A percentile compares a stretch with the other conserved stretches of the same genome.
These are phyloP conservation scores for Drosophila mayaguana DNA, from an alignment of 2,888 invertebrate genomes.

Conservation along the genomic window DNA sequence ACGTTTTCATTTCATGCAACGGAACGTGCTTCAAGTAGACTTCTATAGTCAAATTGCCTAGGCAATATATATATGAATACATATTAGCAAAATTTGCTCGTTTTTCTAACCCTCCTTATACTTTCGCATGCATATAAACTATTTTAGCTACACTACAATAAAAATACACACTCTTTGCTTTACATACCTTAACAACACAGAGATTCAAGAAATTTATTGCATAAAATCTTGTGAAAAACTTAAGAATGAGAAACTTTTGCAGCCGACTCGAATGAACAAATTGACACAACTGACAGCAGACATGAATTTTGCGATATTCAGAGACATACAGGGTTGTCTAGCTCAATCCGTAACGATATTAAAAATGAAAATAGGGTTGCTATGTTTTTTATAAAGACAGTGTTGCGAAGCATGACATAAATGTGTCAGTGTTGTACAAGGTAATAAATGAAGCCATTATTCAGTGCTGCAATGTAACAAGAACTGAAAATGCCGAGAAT, in stretches of 20 bases:
- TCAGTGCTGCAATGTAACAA: no score
- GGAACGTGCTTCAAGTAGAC: background rate
- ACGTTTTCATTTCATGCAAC: background rate
- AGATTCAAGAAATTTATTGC: background rate
- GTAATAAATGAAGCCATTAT: background rate
- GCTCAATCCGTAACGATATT: background rate
- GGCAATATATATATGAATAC: background rate
- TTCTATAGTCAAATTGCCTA: background rate
- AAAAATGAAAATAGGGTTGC: background rate
- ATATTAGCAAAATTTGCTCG: background rate
- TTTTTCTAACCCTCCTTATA: no score
- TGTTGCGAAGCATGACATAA: background rate
- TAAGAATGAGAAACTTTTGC: slow-evolving; percentile 4
- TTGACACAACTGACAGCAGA: slow-evolving; percentile 1
- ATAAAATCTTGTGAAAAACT: background rate
- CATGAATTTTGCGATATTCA: slow-evolving; percentile 8
- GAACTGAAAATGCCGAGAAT: background rate
- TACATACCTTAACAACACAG: background rate
- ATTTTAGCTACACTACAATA: background rate
- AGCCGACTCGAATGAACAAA: background rate
- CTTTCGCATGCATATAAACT: no score
- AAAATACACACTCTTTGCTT: background rate
- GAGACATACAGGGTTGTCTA: background rate
- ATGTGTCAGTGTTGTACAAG: no score
- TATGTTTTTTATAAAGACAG: background rate